These are phyloP conservation scores for Campoletis sonorensis DNA, from an alignment of 1,140 invertebrate genomes.

Conservation along the genomic window DNA sequence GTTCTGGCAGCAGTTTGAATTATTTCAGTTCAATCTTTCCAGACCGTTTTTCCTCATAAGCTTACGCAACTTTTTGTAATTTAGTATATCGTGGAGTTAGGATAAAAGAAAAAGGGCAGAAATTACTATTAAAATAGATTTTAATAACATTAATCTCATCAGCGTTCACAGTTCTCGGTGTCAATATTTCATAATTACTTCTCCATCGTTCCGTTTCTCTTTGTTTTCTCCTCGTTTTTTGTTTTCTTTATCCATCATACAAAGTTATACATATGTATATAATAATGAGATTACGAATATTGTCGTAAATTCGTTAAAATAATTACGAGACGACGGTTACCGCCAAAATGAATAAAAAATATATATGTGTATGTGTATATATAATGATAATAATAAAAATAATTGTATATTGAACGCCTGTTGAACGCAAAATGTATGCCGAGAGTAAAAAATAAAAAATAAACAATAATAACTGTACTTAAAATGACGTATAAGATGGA, in stretches of 20 bases:
- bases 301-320: constrained; percentile 13
- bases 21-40: too few species aligned
- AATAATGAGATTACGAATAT: constrained; percentile 34
- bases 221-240: too few species aligned
- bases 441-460: too few species aligned
- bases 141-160: constrained; percentile 9
- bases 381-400: neutral
- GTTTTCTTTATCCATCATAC: too few species aligned
- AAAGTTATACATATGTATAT: neutral
- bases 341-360: neutral
- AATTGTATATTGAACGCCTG: too few species aligned
- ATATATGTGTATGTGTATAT: constrained; percentile 1
- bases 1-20: too few species aligned
- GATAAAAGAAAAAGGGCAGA: neutral
- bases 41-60: neutral
- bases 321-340: neutral
- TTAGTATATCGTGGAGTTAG: neutral
- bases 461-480: too few species aligned
- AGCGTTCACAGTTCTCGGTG: neutral
- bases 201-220: too few species aligned
- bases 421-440: too few species aligned
- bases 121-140: constrained; percentile 13
- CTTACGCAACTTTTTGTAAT: neutral
- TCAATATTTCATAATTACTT: neutral
- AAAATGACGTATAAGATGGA: too few species aligned